Conservation (phyloP, 2,888 invertebrate species). For the Periphyllus acericola region DNA sequence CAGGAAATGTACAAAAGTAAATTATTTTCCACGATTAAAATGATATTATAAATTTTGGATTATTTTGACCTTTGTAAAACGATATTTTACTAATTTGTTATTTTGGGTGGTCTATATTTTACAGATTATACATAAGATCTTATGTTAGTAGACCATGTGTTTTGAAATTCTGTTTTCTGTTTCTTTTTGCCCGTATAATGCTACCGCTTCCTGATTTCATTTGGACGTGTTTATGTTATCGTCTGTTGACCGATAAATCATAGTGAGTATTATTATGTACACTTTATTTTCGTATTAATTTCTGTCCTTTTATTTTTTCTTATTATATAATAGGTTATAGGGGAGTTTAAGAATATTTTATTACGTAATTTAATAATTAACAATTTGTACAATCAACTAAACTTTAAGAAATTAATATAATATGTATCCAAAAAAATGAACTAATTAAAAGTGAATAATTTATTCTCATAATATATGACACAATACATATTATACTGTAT, state of each 20-base stretch:
- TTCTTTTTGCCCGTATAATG: neutral
- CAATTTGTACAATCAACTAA: neutral
- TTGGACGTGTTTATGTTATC: slow-evolving; percentile 11
- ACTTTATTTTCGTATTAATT: neutral
- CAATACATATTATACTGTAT: too few species aligned
- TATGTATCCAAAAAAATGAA: neutral
- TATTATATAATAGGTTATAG: neutral
- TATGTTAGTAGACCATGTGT: slow-evolving; percentile 19
- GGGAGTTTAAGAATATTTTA: neutral
- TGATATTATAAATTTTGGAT: neutral
- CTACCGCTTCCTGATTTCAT: slow-evolving; percentile 7
- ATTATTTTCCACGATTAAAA: slow-evolving; percentile 1
- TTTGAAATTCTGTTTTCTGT: slow-evolving; percentile 37
- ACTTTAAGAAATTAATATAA: neutral
- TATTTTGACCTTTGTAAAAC: neutral
- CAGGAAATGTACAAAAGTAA: neutral
- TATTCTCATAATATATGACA: too few species aligned
- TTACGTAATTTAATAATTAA: neutral
- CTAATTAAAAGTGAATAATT: too few species aligned
- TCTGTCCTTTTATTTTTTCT: neutral
- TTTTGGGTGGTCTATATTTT: slow-evolving; percentile 20
- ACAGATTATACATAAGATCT: neutral
- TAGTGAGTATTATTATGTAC: neutral
- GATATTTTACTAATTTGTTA: neutral
- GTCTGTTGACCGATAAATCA: neutral